phyloP scores from a whole-genome alignment of 2,888 invertebrate species.

The Timema podura region DNA sequence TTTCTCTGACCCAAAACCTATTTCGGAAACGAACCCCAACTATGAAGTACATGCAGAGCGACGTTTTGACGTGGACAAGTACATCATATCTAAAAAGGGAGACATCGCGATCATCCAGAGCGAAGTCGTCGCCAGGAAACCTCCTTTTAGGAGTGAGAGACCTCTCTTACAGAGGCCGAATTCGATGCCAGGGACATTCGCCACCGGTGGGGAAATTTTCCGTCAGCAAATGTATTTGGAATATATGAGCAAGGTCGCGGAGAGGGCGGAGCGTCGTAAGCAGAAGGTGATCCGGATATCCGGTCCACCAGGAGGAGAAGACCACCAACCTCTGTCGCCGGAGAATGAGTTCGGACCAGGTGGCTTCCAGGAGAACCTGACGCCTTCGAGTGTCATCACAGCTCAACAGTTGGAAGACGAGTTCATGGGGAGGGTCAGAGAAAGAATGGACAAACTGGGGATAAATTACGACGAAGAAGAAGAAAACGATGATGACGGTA shows the following conservation, averaged over 20 bases:
- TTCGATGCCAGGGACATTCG: constrained; percentile 47
- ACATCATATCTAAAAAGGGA: constrained; percentile 47
- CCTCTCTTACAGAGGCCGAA: constrained; percentile 33
- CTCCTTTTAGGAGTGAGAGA: constrained; percentile 36
- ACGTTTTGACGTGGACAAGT: constrained; percentile 43
- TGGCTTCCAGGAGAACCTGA: background rate
- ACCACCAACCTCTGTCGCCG: constrained; percentile 4
- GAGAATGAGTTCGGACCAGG: constrained; percentile 16
- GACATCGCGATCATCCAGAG: constrained; percentile 45
- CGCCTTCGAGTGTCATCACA: constrained; percentile 29
- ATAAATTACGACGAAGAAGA: constrained; percentile 46
- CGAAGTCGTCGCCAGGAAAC: constrained; percentile 34
- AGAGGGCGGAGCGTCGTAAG: constrained; percentile 71
- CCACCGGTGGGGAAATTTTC: constrained; percentile 58
- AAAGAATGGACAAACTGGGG: constrained; percentile 64
- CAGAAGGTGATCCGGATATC: constrained; percentile 78
- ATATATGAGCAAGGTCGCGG: constrained; percentile 73
- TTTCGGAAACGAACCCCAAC: background rate
- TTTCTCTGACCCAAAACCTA: background rate
- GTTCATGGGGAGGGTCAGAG: constrained; percentile 71
- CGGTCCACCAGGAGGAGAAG: constrained; percentile 10
- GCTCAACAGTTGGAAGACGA: constrained; percentile 62
- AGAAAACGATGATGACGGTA: constrained; percentile 45
- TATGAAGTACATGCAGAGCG: constrained; percentile 11
- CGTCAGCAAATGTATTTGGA: constrained; percentile 81